Evolutionary conservation across 2,113 vertebrate species (phyloP), one percentile per base, ranked within the genome.

Genomic region (Peucedramus taeniatus): DNA sequence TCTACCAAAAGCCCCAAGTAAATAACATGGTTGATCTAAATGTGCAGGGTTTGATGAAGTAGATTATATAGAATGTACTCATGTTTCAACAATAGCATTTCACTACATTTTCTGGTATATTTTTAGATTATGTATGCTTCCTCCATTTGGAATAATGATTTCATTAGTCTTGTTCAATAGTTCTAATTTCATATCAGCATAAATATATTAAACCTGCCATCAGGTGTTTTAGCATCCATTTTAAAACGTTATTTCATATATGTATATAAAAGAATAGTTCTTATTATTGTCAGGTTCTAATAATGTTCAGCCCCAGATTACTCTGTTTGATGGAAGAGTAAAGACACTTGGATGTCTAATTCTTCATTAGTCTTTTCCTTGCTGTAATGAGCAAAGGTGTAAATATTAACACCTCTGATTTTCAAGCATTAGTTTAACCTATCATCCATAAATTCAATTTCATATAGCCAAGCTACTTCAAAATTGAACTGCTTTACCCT

Each of bases 371-470:
- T 98, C 78, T 97, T 96, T 96, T 97, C 88, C 78, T 97, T 94
- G 92, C 89, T 94, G 61, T 97, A 98, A 98, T 97, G 97, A 98
- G 96, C 91, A 96, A 96, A 98, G 95, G 97, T 97, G 97, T 97
- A 98, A 97, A 98, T 97, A 97, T 97, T 97, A 97, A 97, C 97
- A 97, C 96, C 94, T 98, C 91, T 91, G 94, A 93, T 96, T 97
- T 97, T 96, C 92, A 97, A 95, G 96, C 74, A 93, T 64, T 88
- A 97, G 47, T 94, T 96, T 96, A 97, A 97, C 81, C 88, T 95
- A 89, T 89, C 83, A 92, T 89, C 92, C 87, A 96, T 96, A 97
- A 97, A 97, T 97, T 94, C 42, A 69, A 72, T 94, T 96, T 93
- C 82, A 93, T 56, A 76, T 92, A 95, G 77, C 86, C 70, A 93